Base-by-base conservation (phyloP, 2,797 vertebrate species). In the Ataeniobius toweri region DNA sequence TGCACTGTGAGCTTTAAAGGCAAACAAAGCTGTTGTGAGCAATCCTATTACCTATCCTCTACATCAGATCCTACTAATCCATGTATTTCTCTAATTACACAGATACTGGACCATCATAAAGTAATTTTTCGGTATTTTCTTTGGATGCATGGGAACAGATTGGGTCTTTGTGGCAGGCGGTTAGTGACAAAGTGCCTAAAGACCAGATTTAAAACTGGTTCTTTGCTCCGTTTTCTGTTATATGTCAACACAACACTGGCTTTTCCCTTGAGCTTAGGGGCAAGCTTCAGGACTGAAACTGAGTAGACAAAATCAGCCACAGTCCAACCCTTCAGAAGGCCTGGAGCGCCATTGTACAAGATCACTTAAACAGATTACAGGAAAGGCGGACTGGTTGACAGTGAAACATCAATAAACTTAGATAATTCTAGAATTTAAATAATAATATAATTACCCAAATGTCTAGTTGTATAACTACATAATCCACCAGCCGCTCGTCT, bases 401-500 rank as follows among this genome's bases (percentile, higher is more conserved):
- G 41, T 68, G 44, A 68, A 68, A n/a, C 39, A 68, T 44, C 41
- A n/a, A 68, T 6, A 68, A n/a, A n/a, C 1, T 14, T 68, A 10
- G 12, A 46, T 2, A 24, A 46, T 67, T 67, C 9, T 41, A 41
- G 20, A 10, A 67, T 46, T 44, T 68, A 31, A 5, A 46, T 28
- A 16, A 22, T 74, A 22, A 36, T 36, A 14, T 18, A 39, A 53
- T 65, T 55, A 31, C 36, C 12, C 8, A 59, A 71, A 44, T 16
- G 16, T 22, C 44, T 44, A 65, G 73, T 6, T 16, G 58, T 73
- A 67, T 59, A 48, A 51, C 69, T 82, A 67, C 61, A 75, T 69
- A 75, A 83, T 78, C 74, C 50, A 78, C 77, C 50, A 79, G 73
- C 68, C 75, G 61, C 72, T 83, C 73, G 46, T 80, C 82, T 70